These are phyloP conservation scores for Pygoscelis adeliae DNA, from an alignment of 2,113 vertebrate genomes.

Conservation along the genomic window DNA sequence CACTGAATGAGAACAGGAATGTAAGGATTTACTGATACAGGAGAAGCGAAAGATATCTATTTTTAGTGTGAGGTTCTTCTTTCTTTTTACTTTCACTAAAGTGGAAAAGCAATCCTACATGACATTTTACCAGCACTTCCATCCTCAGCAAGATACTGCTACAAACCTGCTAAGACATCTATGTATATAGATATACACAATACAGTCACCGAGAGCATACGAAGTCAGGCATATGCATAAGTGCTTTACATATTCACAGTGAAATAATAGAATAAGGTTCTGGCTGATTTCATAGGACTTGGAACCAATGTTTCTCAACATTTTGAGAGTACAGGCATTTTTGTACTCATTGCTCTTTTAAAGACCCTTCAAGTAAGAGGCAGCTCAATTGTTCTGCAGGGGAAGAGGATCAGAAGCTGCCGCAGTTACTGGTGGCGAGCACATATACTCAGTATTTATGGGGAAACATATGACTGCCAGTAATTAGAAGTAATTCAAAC, in stretches of 20 bases:
- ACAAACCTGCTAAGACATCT: neutral
- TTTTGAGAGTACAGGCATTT: neutral
- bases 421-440: neutral
- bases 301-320: neutral
- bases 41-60: neutral
- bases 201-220: neutral
- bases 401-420: neutral
- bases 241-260: neutral
- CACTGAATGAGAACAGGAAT: neutral
- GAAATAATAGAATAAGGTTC: neutral
- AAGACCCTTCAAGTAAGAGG: neutral
- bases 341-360: neutral
- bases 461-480: neutral
- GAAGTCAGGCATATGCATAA: neutral
- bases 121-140: neutral
- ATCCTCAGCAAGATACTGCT: neutral
- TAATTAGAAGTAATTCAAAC: neutral
- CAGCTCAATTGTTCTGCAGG: neutral
- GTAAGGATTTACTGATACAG: neutral
- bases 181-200: rapidly evolving
- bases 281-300: neutral
- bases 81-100: neutral
- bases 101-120: neutral
- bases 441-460: neutral
- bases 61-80: neutral